Base-by-base conservation (phyloP, 2,113 vertebrate species). In the Syngnathus floridae region DNA sequence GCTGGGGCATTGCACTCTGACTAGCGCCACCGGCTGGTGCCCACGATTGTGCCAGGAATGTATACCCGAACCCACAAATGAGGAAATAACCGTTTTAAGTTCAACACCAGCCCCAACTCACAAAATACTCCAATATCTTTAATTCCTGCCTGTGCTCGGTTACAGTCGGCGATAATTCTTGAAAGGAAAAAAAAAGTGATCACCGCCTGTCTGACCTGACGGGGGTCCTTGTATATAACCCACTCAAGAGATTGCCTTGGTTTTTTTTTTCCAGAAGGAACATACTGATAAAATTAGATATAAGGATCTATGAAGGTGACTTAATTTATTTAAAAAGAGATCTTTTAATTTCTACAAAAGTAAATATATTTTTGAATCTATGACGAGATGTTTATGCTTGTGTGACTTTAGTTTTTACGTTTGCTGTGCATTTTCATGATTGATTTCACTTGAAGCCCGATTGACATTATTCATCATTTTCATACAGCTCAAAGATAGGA, bases 261-360 rank as follows among this genome's bases (percentile, higher is more conserved):
- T 84, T 22, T 31, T 31, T 31, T 31, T 31, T 71, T 71, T 80
- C 68, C 65, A 10, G 67, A 85, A 86, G 67, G 78, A 78, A 87
- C 85, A 84, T 86, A 87, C 88, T 86, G 71, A 78, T 81, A 82
- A 83, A 84, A 79, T 80, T 88, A 88, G 73, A 82, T 82, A 79
- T 77, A 75, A 89, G 61, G 81, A 90, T 85, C 79, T 83, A 87
- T 87, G 84, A 89, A 87, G 85, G 83, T 87, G 86, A 90, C 65
- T 90, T 91, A 90, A 61, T 91, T 90, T 91, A 90, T 91, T 91
- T 91, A 86, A 69, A 90, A 89, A 90, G 88, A 89, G 88, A 90
- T 88, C 80, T 88, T 90, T 88, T 90, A 83, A 89, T 90, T 91
- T 91, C 82, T 91, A 87, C 82, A 88, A 86, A 89, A 75, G 74